phyloP scores from a whole-genome alignment of 2,113 vertebrate genomes.

The Amazona guildingii region DNA sequence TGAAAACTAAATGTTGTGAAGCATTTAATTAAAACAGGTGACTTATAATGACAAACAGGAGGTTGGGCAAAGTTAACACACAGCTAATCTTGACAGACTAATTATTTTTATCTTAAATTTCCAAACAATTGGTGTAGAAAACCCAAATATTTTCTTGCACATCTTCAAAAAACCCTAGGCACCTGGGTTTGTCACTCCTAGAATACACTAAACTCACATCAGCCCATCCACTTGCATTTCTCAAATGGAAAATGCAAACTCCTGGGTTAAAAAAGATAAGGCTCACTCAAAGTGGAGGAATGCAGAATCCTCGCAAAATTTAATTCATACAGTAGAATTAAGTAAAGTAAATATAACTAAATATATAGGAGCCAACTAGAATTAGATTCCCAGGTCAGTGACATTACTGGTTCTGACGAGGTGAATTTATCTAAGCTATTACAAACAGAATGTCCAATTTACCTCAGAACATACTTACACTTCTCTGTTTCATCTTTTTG shows the following conservation, averaged over 20 bases:
- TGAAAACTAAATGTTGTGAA: not conserved
- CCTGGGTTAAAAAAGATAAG: not conserved
- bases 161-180: not conserved
- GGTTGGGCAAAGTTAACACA: not conserved
- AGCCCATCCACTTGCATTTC: not conserved
- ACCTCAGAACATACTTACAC: not conserved
- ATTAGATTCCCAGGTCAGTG: not conserved
- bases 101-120: not conserved
- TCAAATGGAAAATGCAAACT: not conserved
- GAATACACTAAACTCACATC: not conserved
- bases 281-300: not conserved
- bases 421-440: slow-evolving; percentile 15
- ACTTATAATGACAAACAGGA: not conserved
- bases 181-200: not conserved
- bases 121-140: not conserved
- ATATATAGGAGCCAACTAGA: not conserved
- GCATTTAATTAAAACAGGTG: not conserved
- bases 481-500: not conserved
- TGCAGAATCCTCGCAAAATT: not conserved
- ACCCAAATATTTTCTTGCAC: not conserved
- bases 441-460: not conserved
- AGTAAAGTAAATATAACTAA: not conserved
- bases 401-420: not conserved
- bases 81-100: not conserved
- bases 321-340: not conserved